Base-by-base conservation (phyloP, 1,140 invertebrate species). In the Mycetomoellerius zeteki region DNA sequence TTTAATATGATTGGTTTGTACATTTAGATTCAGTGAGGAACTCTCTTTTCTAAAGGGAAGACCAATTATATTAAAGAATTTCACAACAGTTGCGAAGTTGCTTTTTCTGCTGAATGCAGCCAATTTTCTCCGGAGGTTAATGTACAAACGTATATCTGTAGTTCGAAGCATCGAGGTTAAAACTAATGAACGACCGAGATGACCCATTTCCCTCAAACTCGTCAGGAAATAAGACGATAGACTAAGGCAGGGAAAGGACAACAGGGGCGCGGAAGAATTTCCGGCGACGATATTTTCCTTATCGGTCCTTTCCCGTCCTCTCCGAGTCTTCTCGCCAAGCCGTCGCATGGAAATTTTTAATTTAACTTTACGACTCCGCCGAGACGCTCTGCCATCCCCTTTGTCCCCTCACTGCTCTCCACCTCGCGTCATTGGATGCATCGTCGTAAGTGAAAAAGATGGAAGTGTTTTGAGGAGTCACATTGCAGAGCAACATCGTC, bases 351-450 rank as follows among this genome's bases (percentile, higher is more conserved):
- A 91, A 90, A 92, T 91, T 92, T 92, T 92, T 92, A 91, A 91
- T 92, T 92, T 92, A 91, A 92, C 88, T 92, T 92, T 92, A 89
- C 91, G 87, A 91, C 85, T 76, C 89, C 90, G 12, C 75, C 72
- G 91, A 72, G 91, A 88, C 87, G 80, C 78, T 86, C 27, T 58
- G 14, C 16, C 24, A 0, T 33, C 43, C 14, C 19, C 6, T 21
- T 43, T 60, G 14, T 64, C 72, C 65, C 19, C 47, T 10, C 37
- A 12, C 5, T 37, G 37, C 67, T 65, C 85, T 80, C 54, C 43
- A 81, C 37, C 86, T 90, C 81, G 69, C 69, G 56, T 71, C 69
- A 73, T 73, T 71, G 43, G 69, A 62, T 33, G 69, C 80, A 84
- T 60, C 27, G 37, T 33, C 37, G 80, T 30, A 60, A 84, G 80